Base-by-base conservation (phyloP, 2,797 vertebrate genomes). In the Acipenser transmontanus region DNA sequence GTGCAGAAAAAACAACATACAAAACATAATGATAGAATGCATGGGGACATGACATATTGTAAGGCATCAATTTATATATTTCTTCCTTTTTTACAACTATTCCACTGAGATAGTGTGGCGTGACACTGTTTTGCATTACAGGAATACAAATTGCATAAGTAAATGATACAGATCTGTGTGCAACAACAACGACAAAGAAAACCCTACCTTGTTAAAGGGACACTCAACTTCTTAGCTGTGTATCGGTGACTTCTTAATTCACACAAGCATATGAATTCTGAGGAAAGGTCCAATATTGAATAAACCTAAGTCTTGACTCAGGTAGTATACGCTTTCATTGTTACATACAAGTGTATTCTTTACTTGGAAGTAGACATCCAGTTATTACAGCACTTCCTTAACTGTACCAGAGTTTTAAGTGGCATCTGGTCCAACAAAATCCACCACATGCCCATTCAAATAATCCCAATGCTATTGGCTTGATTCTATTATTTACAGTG, bases 141-240 rank as follows among this genome's bases (percentile, higher is more conserved):
- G 73, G 75, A 75, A 75, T 77, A 74, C 66, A 70, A 74, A 83
- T 87, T 87, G 85, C 87, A 88, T 88, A 84, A 85, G 72, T 76
- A 74, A 78, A 76, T 49, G 74, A 81, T 77, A 80, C 71, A 70
- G 79, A 71, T 77, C 72, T 71, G 75, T 77, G 82, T 74, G 80
- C 68, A 71, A 81, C 70, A 65, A 78, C 74, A 69, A 78, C 74
- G 69, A 78, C 57, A 52, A 74, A 69, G 74, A 78, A 80, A 11
- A 68, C 65, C 74, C 74, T 77, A 80, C 79, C 77, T 74, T 50
- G 48, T 56, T 61, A 51, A 65, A 61, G 63, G 66, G 62, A 71
- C 62, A 68, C 70, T 65, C 68, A 69, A 69, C 62, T 64, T 63
- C 63, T 63, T 20, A 13, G 12, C 54, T 57, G 54, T 57, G 9